These are phyloP conservation scores for Syngnathus typhle DNA, from an alignment of 2,113 vertebrate species.

Conservation along the genomic window DNA sequence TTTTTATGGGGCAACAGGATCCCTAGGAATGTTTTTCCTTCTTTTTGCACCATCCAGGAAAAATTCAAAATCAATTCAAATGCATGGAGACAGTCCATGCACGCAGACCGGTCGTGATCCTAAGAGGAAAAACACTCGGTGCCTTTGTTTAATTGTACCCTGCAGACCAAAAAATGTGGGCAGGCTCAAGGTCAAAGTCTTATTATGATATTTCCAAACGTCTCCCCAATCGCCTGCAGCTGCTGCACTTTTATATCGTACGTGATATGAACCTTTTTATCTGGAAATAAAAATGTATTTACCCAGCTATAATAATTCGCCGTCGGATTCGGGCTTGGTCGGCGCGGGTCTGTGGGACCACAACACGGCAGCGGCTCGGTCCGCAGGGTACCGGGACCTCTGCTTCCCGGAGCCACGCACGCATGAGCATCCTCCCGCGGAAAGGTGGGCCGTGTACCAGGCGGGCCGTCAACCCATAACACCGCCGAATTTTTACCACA, in stretches of 20 bases:
- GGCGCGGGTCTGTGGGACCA: conserved; percentile 7
- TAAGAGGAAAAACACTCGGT: conserved; percentile 31
- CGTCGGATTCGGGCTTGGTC: conserved; percentile 83
- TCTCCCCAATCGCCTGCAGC: not conserved
- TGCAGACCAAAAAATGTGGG: conserved; percentile 25
- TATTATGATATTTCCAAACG: not conserved
- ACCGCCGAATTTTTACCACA: conserved; percentile 7
- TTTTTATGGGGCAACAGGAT: not conserved
- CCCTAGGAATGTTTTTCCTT: not conserved
- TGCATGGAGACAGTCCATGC: conserved; percentile 2
- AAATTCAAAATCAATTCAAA: not conserved
- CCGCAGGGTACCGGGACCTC: conserved; percentile 15
- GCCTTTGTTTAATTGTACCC: conserved; percentile 26
- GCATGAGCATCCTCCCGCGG: conserved; percentile 48
- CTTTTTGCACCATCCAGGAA: not conserved
- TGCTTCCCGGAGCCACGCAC: conserved; percentile 17
- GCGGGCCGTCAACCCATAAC: conserved; percentile 58
- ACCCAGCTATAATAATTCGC: conserved; percentile 87
- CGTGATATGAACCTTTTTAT: not conserved
- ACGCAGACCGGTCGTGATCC: conserved; percentile 18
- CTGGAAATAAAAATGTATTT: conserved; percentile 78
- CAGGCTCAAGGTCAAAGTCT: conserved; percentile 43
- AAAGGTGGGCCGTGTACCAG: conserved; percentile 78
- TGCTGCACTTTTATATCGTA: not conserved
- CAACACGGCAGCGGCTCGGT: conserved; percentile 1